Base-by-base conservation (phyloP, 2,797 vertebrate genomes). In the Arnoldichthys spilopterus region DNA sequence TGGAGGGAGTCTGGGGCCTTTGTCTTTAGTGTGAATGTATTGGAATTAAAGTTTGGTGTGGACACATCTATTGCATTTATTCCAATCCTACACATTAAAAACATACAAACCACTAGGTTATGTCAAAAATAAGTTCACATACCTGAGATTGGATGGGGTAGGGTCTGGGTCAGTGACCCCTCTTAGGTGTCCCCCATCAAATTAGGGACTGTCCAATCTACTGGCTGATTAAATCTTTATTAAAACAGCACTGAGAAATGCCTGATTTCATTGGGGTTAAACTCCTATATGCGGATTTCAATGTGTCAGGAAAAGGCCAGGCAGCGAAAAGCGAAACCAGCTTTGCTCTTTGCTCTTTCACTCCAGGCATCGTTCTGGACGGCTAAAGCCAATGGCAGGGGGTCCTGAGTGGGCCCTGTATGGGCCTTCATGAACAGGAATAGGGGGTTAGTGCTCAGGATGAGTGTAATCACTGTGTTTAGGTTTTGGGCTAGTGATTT, bases 401-500 rank as follows among this genome's bases (percentile, higher is more conserved):
- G 85, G 75, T 86, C 83, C 74, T 66, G 61, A 63, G 32, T 40
- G 20, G 18, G 61, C 82, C 73, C 84, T 87, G 32, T 22, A 30
- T 62, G 30, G 32, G 61, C 83, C 73, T 84, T 87, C 74, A 40
- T 85, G 86, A 84, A 89, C 84, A 90, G 90, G 86, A 91, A 89
- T 62, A 81, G 77, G 78, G 72, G 79, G 80, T 78, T 74, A 24
- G 86, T 81, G 79, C 8, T 80, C 88, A 89, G 87, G 90, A 92
- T 89, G 83, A 82, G 71, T 77, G 87, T 81, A 92, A 90, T 93
- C 90, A 88, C 84, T 83, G 80, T 89, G 87, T 91, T 91, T 92
- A 81, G 90, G 89, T 90, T 92, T 82, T 86, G 86, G 74, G 88
- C 87, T 87, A 90, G 86, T 76, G 86, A 90, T 92, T 91, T 91